phyloP scores from a whole-genome alignment of 2,797 vertebrate genomes.

The Babyrousa celebensis region DNA sequence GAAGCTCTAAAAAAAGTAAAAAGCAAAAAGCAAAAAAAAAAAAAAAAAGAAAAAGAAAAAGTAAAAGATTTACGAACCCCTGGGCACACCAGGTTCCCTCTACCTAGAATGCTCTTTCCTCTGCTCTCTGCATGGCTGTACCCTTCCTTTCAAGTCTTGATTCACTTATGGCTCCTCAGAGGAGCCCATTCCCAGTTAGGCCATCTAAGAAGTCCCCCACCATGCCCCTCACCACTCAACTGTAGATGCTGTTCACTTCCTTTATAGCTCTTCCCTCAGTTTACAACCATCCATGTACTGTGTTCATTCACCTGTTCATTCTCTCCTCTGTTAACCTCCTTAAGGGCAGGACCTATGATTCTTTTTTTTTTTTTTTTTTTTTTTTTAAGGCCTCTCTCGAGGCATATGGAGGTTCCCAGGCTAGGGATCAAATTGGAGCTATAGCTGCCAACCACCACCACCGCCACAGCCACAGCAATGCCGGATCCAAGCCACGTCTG shows the following conservation, averaged over 20 bases:
- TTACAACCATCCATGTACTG: slow-evolving; percentile 31
- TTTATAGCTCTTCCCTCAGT: background rate
- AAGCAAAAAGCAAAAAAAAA: too few relatives aligned
- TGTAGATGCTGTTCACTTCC: background rate
- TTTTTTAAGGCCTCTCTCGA: too few relatives aligned
- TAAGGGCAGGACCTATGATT: background rate
- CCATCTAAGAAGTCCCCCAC: background rate
- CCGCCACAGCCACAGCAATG: too few relatives aligned
- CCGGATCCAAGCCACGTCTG: too few relatives aligned
- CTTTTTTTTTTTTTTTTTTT: too few relatives aligned
- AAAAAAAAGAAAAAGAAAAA: too few relatives aligned
- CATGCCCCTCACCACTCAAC: background rate
- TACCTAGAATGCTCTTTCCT: background rate
- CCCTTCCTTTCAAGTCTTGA: slow-evolving; percentile 1
- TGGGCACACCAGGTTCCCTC: background rate
- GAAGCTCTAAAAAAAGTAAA: too few relatives aligned
- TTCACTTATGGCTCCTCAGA: background rate
- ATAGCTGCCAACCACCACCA: too few relatives aligned
- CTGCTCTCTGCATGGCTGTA: background rate
- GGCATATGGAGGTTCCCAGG: too few relatives aligned
- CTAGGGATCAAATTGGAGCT: too few relatives aligned
- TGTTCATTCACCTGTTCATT: background rate
- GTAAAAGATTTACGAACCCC: background rate
- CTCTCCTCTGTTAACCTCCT: background rate
- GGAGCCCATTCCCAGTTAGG: background rate